Evolutionary conservation across 2,888 invertebrate species (phyloP), one percentile per base, ranked within the genome.

Genomic region (Archips xylosteana): DNA sequence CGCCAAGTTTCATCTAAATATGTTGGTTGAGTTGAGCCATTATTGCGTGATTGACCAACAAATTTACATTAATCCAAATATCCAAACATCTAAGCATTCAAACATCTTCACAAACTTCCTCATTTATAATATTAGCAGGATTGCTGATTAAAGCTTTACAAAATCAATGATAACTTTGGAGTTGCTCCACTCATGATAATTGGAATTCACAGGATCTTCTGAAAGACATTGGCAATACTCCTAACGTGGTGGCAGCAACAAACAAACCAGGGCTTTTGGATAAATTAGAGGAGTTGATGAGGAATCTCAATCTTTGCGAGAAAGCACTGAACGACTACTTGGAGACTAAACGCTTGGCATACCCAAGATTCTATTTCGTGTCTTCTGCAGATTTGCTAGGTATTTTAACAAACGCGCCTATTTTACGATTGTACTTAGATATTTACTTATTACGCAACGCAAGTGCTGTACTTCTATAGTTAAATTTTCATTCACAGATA

Each of bases 281-380:
- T 10, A 96, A 96, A 65, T 94, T 99, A 65, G 98, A 99, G 77
- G 92, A 92, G 0, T 87, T 99, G 9, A 96, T 97, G 86, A 87
- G 87, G 0, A 95, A 97, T 71, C 94, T 99, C 76, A 96, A 96
- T n/a, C 91, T 98, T 2, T 99, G 99, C 89, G 99, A 99, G 88
- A 99, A 99, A 89, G 99, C 99, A 0, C 92, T 99, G 57, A 98
- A 99, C 59, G 97, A 99, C 88, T 99, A 99, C 87, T 94, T 99
- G 80, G 99, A 99, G 89, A 99, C 98, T 0, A 99, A 99, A 88
- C 95, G 99, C 68, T 94, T 99, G 77, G 97, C 98, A 0, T 99
- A 98, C 92, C 99, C 99, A n/a, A 95, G 99, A 63, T 99, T 99
- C 89, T 99, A 99, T 89, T 99, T 99, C 86, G 97, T 99, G 0